Conservation (phyloP, 2,888 invertebrate species). For the Caenorhabditis drosophilae region DNA sequence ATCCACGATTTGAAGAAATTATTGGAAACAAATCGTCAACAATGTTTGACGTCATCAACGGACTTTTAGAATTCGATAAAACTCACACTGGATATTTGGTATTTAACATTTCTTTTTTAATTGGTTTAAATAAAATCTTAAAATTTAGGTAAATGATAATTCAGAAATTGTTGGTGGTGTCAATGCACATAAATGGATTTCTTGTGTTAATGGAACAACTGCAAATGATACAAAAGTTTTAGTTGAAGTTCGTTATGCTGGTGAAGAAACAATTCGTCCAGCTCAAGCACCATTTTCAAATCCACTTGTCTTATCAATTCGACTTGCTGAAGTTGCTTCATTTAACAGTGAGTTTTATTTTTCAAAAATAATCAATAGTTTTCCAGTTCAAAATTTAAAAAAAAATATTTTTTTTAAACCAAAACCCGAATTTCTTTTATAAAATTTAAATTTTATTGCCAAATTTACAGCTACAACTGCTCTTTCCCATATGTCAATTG, state of each 20-base stretch:
- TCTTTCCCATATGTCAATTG: slow-evolving; percentile 11
- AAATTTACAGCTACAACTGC: not conserved
- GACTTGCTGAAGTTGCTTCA: slow-evolving; percentile 15
- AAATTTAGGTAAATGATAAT: not conserved
- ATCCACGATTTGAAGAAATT: slow-evolving; percentile 6
- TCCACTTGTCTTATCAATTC: slow-evolving; percentile 27
- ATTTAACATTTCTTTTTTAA: not conserved
- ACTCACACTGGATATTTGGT: slow-evolving; percentile 12
- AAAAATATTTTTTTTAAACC: too few species aligned
- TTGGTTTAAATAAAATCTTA: not conserved
- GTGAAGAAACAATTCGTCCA: slow-evolving; percentile 16
- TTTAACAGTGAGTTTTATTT: slow-evolving; percentile 9
- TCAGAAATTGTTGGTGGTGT: slow-evolving; percentile 26
- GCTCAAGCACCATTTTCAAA: slow-evolving; percentile 8
- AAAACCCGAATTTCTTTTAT: not conserved
- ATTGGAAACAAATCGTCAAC: slow-evolving; percentile 16
- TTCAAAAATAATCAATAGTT: too few species aligned
- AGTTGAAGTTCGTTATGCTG: slow-evolving; percentile 27
- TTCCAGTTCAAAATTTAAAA: too few species aligned
- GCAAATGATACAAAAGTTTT: slow-evolving; percentile 9
- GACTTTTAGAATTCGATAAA: slow-evolving; percentile 9
- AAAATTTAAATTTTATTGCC: not conserved
- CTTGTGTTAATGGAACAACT: slow-evolving; percentile 17
- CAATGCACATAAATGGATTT: slow-evolving; percentile 12
- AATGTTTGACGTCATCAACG: slow-evolving; percentile 7